Base-by-base conservation (phyloP, 2,797 vertebrate species). In the Sebastes alutus region DNA sequence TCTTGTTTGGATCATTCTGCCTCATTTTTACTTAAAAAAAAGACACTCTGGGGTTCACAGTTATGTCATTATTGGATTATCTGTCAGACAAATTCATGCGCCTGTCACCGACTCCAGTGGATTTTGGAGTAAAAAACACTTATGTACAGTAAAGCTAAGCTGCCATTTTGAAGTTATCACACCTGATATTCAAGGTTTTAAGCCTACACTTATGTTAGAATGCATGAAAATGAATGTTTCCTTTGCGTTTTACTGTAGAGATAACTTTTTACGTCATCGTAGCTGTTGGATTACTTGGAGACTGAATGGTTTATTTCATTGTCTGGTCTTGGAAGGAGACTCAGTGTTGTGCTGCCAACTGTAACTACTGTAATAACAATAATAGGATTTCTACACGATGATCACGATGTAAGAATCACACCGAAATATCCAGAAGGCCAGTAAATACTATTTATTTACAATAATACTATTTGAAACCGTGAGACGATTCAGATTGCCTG, bases 161-260 rank as follows among this genome's bases (percentile, higher is more conserved):
- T 88, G 86, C 82, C 92, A 69, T 83, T 84, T 83, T 81, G 25
- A 87, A 80, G 62, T 72, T 25, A 12, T 68, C 29, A 56, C 55
- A 60, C 22, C 67, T 80, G 54, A 84, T 74, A 52, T 68, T 88
- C 20, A 11, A 80, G 56, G 77, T 80, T 78, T 67, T 59, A 66
- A 65, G 25, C 54, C 58, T 60, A n/a, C 16, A 2, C 3, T 80
- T 75, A 52, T 81, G 82, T 83, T 67, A 77, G 85, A 85, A 83
- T 85, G 93, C 91, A 94, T 92, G 92, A 87, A 88, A 84, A 75
- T 85, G 78, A 88, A 77, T 75, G 77, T 88, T 63, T 80, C 35
- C 23, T 46, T 67, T 35, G 32, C 61, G 54, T 74, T 82, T 86
- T 63, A 66, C 42, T 29, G 56, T 78, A 60, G 77, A 73, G 71